Evolutionary conservation across 2,888 invertebrate species (phyloP), one percentile per base, ranked within the genome.

Genomic region (Polyommatus iphigenia): DNA sequence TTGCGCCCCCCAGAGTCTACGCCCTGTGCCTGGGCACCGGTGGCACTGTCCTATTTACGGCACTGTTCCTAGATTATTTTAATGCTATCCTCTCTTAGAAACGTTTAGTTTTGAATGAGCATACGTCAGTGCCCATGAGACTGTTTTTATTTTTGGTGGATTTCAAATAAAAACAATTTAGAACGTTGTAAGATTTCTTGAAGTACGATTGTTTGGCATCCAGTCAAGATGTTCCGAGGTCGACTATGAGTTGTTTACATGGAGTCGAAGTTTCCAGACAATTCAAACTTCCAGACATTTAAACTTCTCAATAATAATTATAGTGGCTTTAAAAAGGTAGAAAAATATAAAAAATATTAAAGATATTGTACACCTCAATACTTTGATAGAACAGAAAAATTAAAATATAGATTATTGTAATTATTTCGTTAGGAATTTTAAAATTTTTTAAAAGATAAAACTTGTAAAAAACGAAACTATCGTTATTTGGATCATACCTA

Each of bases 201-300:
- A 75, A 75, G 75, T 75, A 75, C 13, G 50, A 50, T 50, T 13
- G 24, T 75, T 75, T 75, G 75, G 75, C 75, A 75, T 10, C 50
- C 15, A 54, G 75, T 75, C 75, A 75, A 75, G 75, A 75, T 18
- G 54, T 29, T 75, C 8, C 50, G 75, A 54, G 75, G 75, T 29
- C 20, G 50, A 24, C 29, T 75, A 15, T 73, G 50, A 50, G 54
- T 29, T 75, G 54, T 75, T 54, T 75, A 75, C 54, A 29, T 54
- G 54, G 18, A 46, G 54, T 13, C 29, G 46, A 75, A 75, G 75
- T 15, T 75, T 75, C 50, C 75, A 75, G 50, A 75, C 54, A 46
- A 29, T 73, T 41, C 20, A 2, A 73, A 46, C 41, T 73, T 73
- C 73, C 41, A 24, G 41, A 46, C 41, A 41, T 73, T 73, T 46